Conservation (phyloP, 2,113 vertebrate species). For the Solea senegalensis region DNA sequence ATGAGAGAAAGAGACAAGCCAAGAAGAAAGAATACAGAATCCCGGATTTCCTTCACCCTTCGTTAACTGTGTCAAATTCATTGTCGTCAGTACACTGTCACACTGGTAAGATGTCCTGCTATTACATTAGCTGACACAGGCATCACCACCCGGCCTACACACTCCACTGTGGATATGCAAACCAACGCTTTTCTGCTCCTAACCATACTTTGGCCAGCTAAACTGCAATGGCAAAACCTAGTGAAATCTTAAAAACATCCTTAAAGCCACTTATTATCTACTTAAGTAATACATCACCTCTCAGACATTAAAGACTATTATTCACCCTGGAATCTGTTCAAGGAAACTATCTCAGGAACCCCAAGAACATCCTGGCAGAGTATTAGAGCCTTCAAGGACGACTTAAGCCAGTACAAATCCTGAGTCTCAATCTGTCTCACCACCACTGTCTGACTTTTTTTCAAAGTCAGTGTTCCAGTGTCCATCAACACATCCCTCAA, state of each 20-base stretch:
- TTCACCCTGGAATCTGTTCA: neutral
- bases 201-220: no score
- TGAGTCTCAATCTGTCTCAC: neutral
- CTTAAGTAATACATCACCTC: neutral
- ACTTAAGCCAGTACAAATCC: constrained; percentile 12
- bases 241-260: neutral
- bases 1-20: no score
- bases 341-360: constrained; percentile 6
- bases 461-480: neutral
- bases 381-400: neutral
- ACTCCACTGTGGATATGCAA: no score
- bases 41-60: no score
- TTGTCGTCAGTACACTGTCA: no score
- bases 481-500: constrained; percentile 11
- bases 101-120: no score
- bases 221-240: no score
- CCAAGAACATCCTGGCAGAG: neutral
- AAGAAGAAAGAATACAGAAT: no score
- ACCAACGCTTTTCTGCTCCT: no score
- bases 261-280: neutral
- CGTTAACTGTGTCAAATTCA: no score
- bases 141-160: no score
- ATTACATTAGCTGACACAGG: no score
- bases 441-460: constrained; percentile 10
- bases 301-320: neutral